Percentiles rank a stretch among this genome's conserved stretches.
phyloP scores from a whole-genome alignment of 2,797 vertebrate species.

The Rhabdomys pumilio region DNA sequence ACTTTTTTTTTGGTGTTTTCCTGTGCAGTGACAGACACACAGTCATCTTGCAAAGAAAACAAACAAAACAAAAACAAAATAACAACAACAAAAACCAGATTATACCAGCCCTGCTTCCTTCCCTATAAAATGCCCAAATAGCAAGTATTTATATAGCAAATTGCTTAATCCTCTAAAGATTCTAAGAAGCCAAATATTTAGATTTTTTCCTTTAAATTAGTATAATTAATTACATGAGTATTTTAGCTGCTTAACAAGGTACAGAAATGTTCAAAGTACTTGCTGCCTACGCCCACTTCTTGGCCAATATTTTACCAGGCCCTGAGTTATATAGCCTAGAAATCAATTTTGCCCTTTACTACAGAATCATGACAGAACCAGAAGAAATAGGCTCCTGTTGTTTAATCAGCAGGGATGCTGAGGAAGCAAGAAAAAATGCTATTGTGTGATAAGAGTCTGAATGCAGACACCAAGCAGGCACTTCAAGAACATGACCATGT shows the following conservation, averaged over 20 bases:
- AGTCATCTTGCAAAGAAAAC: conserved; percentile 6
- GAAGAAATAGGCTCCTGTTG: conserved; percentile 76
- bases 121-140: conserved; percentile 12
- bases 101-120: not conserved
- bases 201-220: conserved; percentile 86
- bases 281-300: conserved; percentile 75
- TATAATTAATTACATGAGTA: conserved; percentile 82
- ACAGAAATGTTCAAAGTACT: conserved; percentile 80
- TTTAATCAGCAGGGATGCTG: conserved; percentile 80
- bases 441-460: conserved; percentile 63
- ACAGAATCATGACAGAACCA: conserved; percentile 83
- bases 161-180: conserved; percentile 67
- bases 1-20: conserved; percentile 7
- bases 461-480: conserved; percentile 18
- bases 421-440: conserved; percentile 63
- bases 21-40: not conserved
- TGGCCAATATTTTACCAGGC: conserved; percentile 83
- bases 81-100: not conserved
- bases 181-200: conserved; percentile 80
- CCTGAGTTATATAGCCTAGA: conserved; percentile 87
- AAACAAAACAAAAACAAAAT: not conserved
- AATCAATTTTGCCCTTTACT: conserved; percentile 85
- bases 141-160: conserved; percentile 49
- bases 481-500: not conserved
- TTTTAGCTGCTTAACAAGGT: conserved; percentile 82